Percentiles rank a stretch among this genome's conserved stretches.
Conservation (phyloP, 2,113 vertebrate genomes). For the Athene cunicularia region DNA sequence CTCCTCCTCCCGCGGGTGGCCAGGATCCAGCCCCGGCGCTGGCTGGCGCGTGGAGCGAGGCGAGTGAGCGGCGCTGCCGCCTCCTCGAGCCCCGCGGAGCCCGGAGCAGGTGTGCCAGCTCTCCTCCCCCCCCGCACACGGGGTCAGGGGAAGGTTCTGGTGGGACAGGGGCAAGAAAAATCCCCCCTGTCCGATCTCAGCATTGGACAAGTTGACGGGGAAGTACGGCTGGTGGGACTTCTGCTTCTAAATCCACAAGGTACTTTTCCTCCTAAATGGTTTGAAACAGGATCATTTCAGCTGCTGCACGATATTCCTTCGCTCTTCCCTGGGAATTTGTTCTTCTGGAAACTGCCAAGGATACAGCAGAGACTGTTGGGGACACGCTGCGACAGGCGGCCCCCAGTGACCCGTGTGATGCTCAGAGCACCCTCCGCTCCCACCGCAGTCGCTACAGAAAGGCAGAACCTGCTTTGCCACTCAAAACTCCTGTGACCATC, state of each 20-base stretch:
- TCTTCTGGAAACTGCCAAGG: background rate
- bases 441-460: background rate
- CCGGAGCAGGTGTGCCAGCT: rapidly evolving
- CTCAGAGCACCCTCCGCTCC: background rate
- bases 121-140: rapidly evolving
- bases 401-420: rapidly evolving
- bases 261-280: background rate
- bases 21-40: background rate
- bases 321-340: background rate
- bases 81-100: background rate
- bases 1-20: background rate
- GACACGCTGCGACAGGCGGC: background rate
- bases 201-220: rapidly evolving
- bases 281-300: background rate
- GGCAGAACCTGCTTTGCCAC: background rate
- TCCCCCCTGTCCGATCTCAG: too few species aligned
- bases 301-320: background rate
- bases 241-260: background rate
- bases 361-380: background rate
- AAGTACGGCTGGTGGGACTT: background rate
- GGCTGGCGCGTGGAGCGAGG: background rate
- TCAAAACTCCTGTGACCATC: background rate
- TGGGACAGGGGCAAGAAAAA: background rate
- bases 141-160: background rate
- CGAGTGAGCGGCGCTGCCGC: background rate